A percentile compares a stretch with the other conserved stretches of the same genome.
phyloP scores from a whole-genome alignment of 2,113 vertebrate genomes.

The Pipa parva region DNA sequence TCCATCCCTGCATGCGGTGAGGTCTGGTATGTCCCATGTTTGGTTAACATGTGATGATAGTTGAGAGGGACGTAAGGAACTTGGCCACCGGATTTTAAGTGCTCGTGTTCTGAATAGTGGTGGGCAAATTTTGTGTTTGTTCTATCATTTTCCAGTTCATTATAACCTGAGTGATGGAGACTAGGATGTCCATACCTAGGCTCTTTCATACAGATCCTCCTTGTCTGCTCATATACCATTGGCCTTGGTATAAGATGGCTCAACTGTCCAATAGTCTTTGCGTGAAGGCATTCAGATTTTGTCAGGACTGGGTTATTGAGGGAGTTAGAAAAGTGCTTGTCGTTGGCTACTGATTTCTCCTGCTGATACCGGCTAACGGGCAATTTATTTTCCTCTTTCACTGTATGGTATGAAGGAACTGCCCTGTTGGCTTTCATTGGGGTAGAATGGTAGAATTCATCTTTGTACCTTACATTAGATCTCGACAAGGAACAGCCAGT shows the following conservation, averaged over 20 bases:
- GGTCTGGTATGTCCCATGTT: constrained; percentile 65
- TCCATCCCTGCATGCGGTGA: constrained; percentile 59
- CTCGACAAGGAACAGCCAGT: constrained; percentile 53
- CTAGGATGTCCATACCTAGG: constrained; percentile 51
- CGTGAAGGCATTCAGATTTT: constrained; percentile 64
- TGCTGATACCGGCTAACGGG: constrained; percentile 54
- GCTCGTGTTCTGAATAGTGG: constrained; percentile 52
- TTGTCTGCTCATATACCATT: constrained; percentile 65
- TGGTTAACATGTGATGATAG: constrained; percentile 78
- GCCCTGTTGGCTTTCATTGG: constrained; percentile 50
- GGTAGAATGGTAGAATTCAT: constrained; percentile 59
- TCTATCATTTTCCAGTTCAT: constrained; percentile 48
- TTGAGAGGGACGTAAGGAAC: constrained; percentile 78
- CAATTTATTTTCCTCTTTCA: constrained; percentile 61
- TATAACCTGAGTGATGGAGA: constrained; percentile 37
- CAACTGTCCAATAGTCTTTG: constrained; percentile 56
- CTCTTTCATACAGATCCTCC: constrained; percentile 65
- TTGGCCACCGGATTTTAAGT: constrained; percentile 57
- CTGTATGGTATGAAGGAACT: constrained; percentile 47
- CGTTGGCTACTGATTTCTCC: constrained; percentile 45
- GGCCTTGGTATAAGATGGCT: constrained; percentile 65
- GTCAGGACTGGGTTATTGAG: constrained; percentile 56
- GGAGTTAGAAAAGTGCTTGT: constrained; percentile 50
- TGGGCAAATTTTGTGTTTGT: constrained; percentile 46
- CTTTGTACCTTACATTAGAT: constrained; percentile 63